Percentiles rank a stretch among this genome's conserved stretches.
Conservation (phyloP, 35 echinoderm and acorn worm genomes). For the Chiridota heheva region DNA sequence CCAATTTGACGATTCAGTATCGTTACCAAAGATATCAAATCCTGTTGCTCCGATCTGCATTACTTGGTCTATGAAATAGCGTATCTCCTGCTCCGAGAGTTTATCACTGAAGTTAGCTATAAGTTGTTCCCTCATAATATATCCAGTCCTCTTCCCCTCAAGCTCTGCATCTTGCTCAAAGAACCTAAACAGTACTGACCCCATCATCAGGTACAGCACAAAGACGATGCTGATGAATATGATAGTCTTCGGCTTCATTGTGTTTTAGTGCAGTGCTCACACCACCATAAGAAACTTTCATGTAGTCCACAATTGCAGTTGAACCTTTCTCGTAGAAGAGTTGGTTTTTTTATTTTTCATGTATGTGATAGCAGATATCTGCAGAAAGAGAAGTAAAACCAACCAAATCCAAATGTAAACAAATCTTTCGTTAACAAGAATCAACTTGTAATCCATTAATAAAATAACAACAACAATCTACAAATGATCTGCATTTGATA, state of each 20-base stretch:
- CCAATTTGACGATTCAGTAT: slow-evolving; percentile 66
- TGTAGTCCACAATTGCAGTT: no score
- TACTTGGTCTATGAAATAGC: slow-evolving; percentile 11
- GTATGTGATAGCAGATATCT: no score
- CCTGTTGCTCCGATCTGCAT: slow-evolving; percentile 7
- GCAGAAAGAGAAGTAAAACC: no score
- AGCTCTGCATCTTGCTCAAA: slow-evolving; percentile 57
- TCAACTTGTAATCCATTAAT: no score
- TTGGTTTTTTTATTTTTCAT: no score
- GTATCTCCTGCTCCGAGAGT: neutral
- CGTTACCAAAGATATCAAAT: slow-evolving; percentile 24
- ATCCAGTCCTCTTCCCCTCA: neutral
- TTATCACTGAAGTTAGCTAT: slow-evolving; percentile 39
- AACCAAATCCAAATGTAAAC: no score
- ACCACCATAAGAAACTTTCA: no score
- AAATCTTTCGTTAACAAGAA: no score
- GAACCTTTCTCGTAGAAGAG: no score
- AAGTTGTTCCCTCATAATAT: neutral
- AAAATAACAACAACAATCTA: no score
- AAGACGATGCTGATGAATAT: slow-evolving; percentile 59
- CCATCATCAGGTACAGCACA: slow-evolving; percentile 77
- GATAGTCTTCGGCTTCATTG: slow-evolving; percentile 72
- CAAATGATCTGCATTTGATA: no score
- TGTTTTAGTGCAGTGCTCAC: no score
- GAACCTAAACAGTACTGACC: slow-evolving; percentile 59